Evolutionary conservation across 2,113 vertebrate genomes (phyloP).

Genomic region (Gallinago media): DNA sequence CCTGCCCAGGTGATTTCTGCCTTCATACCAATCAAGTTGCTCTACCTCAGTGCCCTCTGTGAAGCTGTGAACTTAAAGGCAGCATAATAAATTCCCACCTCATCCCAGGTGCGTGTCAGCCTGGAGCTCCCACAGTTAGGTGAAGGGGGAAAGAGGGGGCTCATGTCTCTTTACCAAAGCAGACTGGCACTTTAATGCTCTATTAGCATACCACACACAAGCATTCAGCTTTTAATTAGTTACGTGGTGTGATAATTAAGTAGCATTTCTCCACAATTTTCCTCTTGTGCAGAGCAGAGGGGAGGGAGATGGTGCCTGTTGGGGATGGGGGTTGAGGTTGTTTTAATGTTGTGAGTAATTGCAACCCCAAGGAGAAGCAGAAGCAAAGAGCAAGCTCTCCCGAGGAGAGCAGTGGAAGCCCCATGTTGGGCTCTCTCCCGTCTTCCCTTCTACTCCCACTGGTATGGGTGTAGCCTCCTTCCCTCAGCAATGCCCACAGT

Average conservation of each 20-base stretch:
- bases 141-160: constrained; percentile 60
- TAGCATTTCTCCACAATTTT: constrained; percentile 74
- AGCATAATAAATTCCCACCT: constrained; percentile 75
- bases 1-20: constrained; percentile 48
- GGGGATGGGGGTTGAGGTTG: constrained; percentile 52
- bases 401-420: background rate
- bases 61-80: constrained; percentile 53
- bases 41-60: constrained; percentile 69
- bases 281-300: constrained; percentile 47
- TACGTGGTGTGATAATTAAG: constrained; percentile 82
- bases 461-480: background rate
- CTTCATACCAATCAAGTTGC: constrained; percentile 27
- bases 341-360: constrained; percentile 69
- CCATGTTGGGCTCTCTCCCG: background rate
- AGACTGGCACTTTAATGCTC: constrained; percentile 71
- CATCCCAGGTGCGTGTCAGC: constrained; percentile 75
- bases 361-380: constrained; percentile 67
- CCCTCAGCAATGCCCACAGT: accelerated
- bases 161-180: constrained; percentile 67
- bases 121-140: constrained; percentile 55
- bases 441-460: background rate
- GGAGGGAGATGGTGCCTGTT: constrained; percentile 29
- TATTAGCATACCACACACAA: constrained; percentile 78
- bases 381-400: constrained; percentile 38
- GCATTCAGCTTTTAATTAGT: constrained; percentile 80